A percentile compares a stretch with the other conserved stretches of the same genome.
Evolutionary conservation across 1,140 invertebrate genomes (phyloP).

Genomic region (Anagrus nilaparvatae): DNA sequence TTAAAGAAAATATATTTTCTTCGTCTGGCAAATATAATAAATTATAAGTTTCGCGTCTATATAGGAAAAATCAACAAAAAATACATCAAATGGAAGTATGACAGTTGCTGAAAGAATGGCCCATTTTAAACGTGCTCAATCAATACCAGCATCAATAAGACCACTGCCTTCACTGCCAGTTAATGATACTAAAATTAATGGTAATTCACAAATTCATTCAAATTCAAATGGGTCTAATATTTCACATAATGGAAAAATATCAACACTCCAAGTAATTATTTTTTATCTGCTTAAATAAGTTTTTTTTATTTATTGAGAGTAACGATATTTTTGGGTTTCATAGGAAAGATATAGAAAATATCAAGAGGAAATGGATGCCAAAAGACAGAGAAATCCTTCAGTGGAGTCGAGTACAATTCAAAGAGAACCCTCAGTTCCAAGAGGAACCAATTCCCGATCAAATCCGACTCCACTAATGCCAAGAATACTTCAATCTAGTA

Average conservation of each 20-base stretch:
- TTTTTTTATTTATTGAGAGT: too few species aligned
- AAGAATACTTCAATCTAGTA: conserved; percentile 35
- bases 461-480: conserved; percentile 29
- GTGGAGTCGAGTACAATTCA: conserved; percentile 16
- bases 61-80: conserved; percentile 32
- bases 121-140: conserved; percentile 26
- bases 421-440: conserved; percentile 23
- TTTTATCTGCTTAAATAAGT: too few species aligned
- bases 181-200: conserved; percentile 14
- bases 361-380: conserved; percentile 46
- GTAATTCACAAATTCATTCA: conserved; percentile 23
- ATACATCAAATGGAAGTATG: conserved; percentile 27
- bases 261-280: conserved; percentile 38
- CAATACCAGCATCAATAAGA: conserved; percentile 23
- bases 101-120: conserved; percentile 31
- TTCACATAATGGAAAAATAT: conserved; percentile 41
- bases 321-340: too few species aligned
- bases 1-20: too few species aligned
- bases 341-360: conserved; percentile 55
- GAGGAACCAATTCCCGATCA: conserved; percentile 19
- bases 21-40: conserved; percentile 22
- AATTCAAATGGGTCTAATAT: too few species aligned
- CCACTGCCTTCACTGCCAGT: conserved; percentile 28
- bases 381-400: conserved; percentile 26
- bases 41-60: conserved; percentile 32